These are phyloP conservation scores for Pelochelys cantorii DNA, from an alignment of 2,797 vertebrate genomes.

Conservation along the genomic window DNA sequence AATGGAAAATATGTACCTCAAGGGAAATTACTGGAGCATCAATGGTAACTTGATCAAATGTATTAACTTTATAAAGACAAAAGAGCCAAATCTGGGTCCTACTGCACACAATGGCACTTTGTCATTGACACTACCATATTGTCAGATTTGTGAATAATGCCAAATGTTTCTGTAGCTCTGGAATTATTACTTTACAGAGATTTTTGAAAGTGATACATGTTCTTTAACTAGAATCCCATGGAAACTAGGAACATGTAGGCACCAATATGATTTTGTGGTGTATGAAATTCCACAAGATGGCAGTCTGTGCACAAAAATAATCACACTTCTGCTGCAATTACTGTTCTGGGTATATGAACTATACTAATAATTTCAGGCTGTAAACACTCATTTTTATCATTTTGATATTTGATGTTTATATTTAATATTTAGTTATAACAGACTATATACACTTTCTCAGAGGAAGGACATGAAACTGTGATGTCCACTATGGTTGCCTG, in stretches of 20 bases:
- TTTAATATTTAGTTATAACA: slow-evolving; percentile 42
- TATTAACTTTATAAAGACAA: background rate
- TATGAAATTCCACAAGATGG: slow-evolving; percentile 78
- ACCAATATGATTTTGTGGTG: background rate
- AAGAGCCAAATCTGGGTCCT: background rate
- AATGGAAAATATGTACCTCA: slow-evolving; percentile 24
- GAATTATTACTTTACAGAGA: background rate
- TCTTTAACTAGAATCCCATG: background rate
- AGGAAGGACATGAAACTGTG: background rate
- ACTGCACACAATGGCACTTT: background rate
- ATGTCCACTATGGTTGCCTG: slow-evolving; percentile 6
- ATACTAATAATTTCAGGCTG: slow-evolving; percentile 7
- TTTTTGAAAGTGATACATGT: background rate
- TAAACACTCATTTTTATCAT: slow-evolving; percentile 38
- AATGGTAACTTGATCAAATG: background rate
- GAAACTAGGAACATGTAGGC: background rate
- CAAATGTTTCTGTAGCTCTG: background rate
- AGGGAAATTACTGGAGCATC: background rate
- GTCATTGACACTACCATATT: background rate
- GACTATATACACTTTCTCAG: background rate
- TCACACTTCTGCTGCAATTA: rapidly evolving
- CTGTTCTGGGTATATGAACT: background rate
- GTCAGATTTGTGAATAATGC: background rate
- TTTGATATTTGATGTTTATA: slow-evolving; percentile 53
- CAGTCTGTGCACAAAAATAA: slow-evolving; percentile 64